Percentiles rank a stretch among this genome's conserved stretches.
Evolutionary conservation across 2,113 vertebrate species (phyloP).

Genomic region (Syrrhaptes paradoxus): DNA sequence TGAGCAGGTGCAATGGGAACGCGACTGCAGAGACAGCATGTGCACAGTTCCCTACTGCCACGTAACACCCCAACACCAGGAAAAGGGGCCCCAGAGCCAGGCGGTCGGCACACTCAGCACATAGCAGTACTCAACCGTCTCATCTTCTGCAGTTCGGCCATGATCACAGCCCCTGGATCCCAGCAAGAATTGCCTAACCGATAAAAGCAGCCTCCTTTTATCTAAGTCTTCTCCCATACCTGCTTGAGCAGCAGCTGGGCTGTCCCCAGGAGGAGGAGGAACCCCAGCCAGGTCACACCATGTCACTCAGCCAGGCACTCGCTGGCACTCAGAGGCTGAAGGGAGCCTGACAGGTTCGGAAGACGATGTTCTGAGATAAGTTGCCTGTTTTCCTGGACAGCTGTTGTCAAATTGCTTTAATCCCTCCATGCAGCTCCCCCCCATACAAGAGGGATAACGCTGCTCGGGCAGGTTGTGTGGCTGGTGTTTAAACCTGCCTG

Average conservation of each 20-base stretch:
- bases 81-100: not conserved
- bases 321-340: not conserved
- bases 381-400: not conserved
- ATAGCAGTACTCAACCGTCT: not conserved
- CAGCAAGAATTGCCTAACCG: not conserved
- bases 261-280: not conserved
- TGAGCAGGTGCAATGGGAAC: slow-evolving; percentile 28
- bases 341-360: not conserved
- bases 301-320: not conserved
- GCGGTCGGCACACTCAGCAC: not conserved
- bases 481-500: not conserved
- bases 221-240: not conserved
- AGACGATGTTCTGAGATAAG: not conserved
- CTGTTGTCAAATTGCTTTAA: not conserved
- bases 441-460: not conserved
- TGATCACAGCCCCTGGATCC: not conserved
- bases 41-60: not conserved
- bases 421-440: not conserved
- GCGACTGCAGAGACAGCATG: not conserved
- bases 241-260: not conserved
- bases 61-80: not conserved
- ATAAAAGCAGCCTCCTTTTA: not conserved
- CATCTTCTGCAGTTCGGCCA: not conserved
- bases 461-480: fast-evolving
- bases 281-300: fast-evolving